Conservation (phyloP, 2,888 invertebrate species). For the Myopa testacea region DNA sequence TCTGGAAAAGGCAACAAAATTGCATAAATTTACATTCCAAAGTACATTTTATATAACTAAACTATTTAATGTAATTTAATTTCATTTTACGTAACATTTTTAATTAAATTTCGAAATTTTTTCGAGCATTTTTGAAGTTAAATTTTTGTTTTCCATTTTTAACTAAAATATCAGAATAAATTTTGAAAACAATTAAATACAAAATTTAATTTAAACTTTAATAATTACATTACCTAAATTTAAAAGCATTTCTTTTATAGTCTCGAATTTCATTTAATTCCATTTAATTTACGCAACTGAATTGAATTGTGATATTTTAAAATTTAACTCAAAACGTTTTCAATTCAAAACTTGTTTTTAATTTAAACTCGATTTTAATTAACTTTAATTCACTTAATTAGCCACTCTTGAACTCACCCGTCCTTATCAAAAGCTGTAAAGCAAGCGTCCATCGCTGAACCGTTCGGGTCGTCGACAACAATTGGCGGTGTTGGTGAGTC, state of each 20-base stretch:
- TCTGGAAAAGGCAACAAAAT: constrained; percentile 64
- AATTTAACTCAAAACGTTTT: no score
- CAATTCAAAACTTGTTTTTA: no score
- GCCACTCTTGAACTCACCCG: constrained; percentile 73
- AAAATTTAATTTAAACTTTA: no score
- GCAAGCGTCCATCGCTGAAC: constrained; percentile 87
- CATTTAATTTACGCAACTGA: no score
- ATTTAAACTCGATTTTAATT: no score
- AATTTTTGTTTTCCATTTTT: not conserved
- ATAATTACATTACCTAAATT: no score
- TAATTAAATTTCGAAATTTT: not conserved
- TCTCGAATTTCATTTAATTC: no score
- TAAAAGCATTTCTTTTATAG: no score
- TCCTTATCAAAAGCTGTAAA: constrained; percentile 92
- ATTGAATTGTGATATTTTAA: no score
- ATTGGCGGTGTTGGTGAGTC: constrained; percentile 68
- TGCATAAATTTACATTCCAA: not conserved
- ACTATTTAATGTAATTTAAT: not conserved
- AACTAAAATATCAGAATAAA: no score
- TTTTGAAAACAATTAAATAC: no score
- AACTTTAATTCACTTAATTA: not conserved
- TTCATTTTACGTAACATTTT: not conserved
- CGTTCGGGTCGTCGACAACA: constrained; percentile 71
- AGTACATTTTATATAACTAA: not conserved
- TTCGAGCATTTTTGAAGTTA: not conserved